phyloP scores from a whole-genome alignment of 2,113 vertebrate species.

The Cacatua alba region DNA sequence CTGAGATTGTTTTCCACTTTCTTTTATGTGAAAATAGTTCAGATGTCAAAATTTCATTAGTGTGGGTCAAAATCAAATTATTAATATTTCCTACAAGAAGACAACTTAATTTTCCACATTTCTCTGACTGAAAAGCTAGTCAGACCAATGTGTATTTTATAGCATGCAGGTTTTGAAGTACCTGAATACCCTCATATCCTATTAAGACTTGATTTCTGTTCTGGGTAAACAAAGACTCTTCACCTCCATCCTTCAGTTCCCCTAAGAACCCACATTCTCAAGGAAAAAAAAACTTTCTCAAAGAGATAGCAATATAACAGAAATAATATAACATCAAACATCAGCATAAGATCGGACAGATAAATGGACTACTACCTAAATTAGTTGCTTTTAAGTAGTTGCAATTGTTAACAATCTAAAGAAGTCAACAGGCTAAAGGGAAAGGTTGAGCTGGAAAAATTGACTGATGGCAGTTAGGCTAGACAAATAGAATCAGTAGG shows the following conservation, averaged over 20 bases:
- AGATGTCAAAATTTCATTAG: conserved; percentile 4
- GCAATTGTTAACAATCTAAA: not conserved
- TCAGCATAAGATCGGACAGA: rapidly evolving
- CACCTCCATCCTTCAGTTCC: not conserved
- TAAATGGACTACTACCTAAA: not conserved
- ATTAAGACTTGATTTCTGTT: not conserved
- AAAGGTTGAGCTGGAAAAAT: not conserved
- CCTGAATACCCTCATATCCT: not conserved
- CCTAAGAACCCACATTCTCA: not conserved
- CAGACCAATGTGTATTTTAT: not conserved
- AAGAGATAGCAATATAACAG: not conserved
- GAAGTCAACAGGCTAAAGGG: not conserved
- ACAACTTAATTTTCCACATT: not conserved
- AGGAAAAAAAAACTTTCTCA: not conserved
- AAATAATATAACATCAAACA: not conserved
- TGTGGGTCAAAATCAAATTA: not conserved
- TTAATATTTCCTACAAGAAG: not conserved
- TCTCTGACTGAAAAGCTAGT: not conserved
- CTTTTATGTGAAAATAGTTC: not conserved
- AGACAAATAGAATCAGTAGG: not conserved
- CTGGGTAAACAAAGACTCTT: not conserved
- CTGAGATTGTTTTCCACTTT: not conserved
- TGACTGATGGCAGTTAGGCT: not conserved
- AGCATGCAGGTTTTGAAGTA: not conserved
- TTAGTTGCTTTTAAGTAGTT: not conserved